Conservation (phyloP, 2,797 vertebrate genomes). For the Coregonus sp. region DNA sequence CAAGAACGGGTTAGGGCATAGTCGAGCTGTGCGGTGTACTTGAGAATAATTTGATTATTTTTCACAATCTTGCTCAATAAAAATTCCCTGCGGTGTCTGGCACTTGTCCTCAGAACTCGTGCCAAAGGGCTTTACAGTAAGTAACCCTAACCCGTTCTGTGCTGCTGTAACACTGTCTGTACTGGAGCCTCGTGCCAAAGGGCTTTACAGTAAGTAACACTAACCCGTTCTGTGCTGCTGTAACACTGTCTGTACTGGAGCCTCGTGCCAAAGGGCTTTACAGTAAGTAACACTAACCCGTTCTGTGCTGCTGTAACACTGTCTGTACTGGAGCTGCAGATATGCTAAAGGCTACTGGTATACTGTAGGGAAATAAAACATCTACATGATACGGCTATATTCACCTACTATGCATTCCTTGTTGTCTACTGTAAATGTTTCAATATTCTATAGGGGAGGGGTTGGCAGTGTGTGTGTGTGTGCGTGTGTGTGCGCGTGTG, state of each 20-base stretch:
- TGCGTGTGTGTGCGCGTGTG: not conserved
- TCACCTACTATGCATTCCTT: not conserved
- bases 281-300: not conserved
- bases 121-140: not conserved
- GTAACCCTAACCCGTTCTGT: not conserved
- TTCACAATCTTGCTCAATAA: not conserved
- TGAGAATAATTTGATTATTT: not conserved
- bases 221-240: not conserved
- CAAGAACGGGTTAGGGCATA: not conserved
- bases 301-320: not conserved
- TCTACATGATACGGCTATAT: not conserved
- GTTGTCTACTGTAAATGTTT: not conserved
- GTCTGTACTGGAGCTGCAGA: too few relatives aligned
- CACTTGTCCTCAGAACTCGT: not conserved
- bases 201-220: not conserved
- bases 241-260: too few relatives aligned
- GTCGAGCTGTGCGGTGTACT: not conserved
- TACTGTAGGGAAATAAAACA: not conserved
- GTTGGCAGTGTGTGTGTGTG: not conserved
- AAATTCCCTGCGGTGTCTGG: not conserved
- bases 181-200: too few relatives aligned
- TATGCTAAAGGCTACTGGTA: too few relatives aligned
- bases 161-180: not conserved
- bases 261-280: too few relatives aligned
- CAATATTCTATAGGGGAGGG: constrained; percentile 3